Base-by-base conservation (phyloP, 2,888 invertebrate species). In the Netelia melanura region DNA sequence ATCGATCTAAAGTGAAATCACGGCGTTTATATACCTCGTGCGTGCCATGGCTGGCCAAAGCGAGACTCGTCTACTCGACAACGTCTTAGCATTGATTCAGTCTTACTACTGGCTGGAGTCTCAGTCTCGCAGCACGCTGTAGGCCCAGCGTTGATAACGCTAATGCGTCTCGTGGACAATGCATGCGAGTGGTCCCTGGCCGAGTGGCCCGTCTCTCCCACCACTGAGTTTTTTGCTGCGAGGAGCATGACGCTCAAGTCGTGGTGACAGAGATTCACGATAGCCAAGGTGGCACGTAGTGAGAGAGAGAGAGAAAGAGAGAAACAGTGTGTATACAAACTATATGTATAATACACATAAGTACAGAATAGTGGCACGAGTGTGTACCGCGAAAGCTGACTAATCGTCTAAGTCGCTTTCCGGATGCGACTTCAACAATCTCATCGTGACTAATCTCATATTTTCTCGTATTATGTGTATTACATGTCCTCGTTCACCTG, bases 401-500 rank as follows among this genome's bases (percentile, higher is more conserved):
- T 91, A 91, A 91, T 89, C 89, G 86, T 38, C 38, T 0, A 38
- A 81, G 67, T 68, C 58, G 23, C 72, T 84, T 79, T 84, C 81
- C 84, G 87, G 87, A 86, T 86, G 78, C 75, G 64, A 30, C 78
- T 64, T 25, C 65, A 79, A 67, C 75, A 82, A 89, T 88, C 87
- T 86, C 83, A 58, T 76, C 86, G 77, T 91, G 91, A 91, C 91
- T 91, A 91, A 91, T 90, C 86, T 80, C 68, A 80, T 87, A 77
- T 85, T 75, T 48, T 71, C 77, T 78, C 77, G 77, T 64, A 52
- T 79, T 56, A 44, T 62, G 52, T 58, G 38, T 61, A 58, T 62
- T 76, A 21, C 23, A 61, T 71, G 83, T 75, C 71, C 62, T 61
- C 71, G 86, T 86, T 84, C 86, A 87, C 85, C 86, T 86, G 86